Evolutionary conservation across 2,888 invertebrate genomes (phyloP).

Genomic region (Rhimphoctona megacephalus): DNA sequence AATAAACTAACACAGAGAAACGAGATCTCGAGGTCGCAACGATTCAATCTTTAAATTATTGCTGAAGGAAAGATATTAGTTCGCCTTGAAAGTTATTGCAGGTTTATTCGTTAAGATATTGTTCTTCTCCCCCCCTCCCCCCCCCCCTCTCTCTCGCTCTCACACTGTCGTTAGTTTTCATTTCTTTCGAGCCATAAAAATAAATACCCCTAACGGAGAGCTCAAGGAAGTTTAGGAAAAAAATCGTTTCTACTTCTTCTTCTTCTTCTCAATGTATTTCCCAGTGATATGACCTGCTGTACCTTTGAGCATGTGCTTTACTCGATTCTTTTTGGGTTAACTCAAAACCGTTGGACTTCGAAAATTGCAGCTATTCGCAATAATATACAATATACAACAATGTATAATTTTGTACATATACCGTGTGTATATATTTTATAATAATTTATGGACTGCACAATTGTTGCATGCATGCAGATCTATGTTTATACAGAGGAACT

Average conservation of each 20-base stretch:
- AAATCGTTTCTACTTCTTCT: slow-evolving; percentile 3
- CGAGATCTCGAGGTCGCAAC: slow-evolving; percentile 53
- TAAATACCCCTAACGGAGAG: not conserved
- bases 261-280: slow-evolving; percentile 36
- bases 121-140: not conserved
- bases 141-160: not conserved
- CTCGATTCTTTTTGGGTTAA: slow-evolving; percentile 27
- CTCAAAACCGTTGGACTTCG: slow-evolving; percentile 29
- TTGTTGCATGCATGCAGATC: no score
- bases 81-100: slow-evolving; percentile 10
- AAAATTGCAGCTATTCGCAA: slow-evolving; percentile 14
- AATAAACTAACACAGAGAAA: slow-evolving; percentile 23
- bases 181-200: not conserved
- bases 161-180: not conserved
- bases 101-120: not conserved
- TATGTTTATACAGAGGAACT: no score
- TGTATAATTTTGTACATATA: not conserved
- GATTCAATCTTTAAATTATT: slow-evolving; percentile 16
- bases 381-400: not conserved
- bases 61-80: slow-evolving; percentile 37
- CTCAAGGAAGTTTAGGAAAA: not conserved
- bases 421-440: no score
- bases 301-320: slow-evolving; percentile 44
- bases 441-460: no score
- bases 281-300: slow-evolving; percentile 33